Conservation (phyloP, 2,797 vertebrate species). For the Potorous gilbertii region DNA sequence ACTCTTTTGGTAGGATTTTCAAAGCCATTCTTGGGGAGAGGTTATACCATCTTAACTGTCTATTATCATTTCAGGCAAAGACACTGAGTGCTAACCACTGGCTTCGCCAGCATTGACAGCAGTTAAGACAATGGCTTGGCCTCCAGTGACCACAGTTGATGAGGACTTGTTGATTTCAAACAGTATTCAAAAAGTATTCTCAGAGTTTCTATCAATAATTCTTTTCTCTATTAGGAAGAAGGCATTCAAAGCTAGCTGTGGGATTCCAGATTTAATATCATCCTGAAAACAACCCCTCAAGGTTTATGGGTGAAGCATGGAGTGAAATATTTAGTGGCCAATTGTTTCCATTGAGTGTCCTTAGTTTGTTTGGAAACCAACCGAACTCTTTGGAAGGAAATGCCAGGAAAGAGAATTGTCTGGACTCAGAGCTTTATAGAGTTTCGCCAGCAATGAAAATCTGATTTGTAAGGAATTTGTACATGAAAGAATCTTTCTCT, state of each 20-base stretch:
- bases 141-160: background rate
- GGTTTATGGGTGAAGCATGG: constrained; percentile 8
- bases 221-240: background rate
- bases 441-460: background rate
- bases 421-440: constrained; percentile 15
- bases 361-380: background rate
- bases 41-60: background rate
- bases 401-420: background rate
- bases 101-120: background rate
- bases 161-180: constrained; percentile 6
- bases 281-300: background rate
- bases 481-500: background rate
- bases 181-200: background rate
- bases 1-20: background rate
- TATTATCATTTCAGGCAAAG: background rate
- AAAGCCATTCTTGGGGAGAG: background rate
- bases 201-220: constrained; percentile 26
- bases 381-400: constrained; percentile 15
- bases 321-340: constrained; percentile 35
- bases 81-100: background rate
- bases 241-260: constrained; percentile 40
- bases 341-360: background rate
- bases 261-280: constrained; percentile 34
- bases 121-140: fast-evolving
- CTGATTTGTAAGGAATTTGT: background rate